phyloP scores from a whole-genome alignment of 2,113 vertebrate species.

The Phalacrocorax pelagicus region DNA sequence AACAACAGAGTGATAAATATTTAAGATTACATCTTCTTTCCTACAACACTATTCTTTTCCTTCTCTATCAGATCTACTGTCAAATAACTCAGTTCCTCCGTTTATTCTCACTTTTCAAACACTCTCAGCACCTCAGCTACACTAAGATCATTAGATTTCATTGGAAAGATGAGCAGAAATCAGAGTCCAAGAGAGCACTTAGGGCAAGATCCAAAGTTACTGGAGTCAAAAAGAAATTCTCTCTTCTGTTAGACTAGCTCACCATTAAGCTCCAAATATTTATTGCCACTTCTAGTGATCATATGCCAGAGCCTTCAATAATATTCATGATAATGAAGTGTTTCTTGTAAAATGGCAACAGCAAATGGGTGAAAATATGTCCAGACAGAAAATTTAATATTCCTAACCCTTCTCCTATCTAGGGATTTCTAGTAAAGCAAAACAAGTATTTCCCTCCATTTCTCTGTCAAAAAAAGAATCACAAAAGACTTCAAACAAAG shows the following conservation, averaged over 20 bases:
- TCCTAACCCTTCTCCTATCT: neutral
- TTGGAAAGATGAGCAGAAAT: neutral
- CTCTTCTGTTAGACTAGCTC: fast-evolving
- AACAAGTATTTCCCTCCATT: neutral
- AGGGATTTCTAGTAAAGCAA: neutral
- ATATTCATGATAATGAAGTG: neutral
- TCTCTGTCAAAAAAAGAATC: neutral
- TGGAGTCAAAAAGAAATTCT: neutral
- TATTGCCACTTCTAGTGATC: neutral
- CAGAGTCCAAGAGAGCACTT: neutral
- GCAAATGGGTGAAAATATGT: neutral
- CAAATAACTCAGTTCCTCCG: slow-evolving; percentile 9
- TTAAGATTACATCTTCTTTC: slow-evolving; percentile 70
- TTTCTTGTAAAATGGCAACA: neutral
- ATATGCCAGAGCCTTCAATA: neutral
- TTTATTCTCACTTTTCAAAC: slow-evolving; percentile 35
- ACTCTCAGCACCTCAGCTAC: neutral
- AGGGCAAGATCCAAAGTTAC: neutral
- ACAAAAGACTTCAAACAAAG: slow-evolving; percentile 14
- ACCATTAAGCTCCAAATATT: neutral
- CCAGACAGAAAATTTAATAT: neutral
- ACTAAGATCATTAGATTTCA: neutral
- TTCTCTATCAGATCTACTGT: slow-evolving; percentile 47
- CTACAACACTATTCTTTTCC: slow-evolving; percentile 39
- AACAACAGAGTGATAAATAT: slow-evolving; percentile 64